These are phyloP conservation scores for Lophura nycthemera DNA, from an alignment of 2,113 vertebrate species.

Conservation along the genomic window DNA sequence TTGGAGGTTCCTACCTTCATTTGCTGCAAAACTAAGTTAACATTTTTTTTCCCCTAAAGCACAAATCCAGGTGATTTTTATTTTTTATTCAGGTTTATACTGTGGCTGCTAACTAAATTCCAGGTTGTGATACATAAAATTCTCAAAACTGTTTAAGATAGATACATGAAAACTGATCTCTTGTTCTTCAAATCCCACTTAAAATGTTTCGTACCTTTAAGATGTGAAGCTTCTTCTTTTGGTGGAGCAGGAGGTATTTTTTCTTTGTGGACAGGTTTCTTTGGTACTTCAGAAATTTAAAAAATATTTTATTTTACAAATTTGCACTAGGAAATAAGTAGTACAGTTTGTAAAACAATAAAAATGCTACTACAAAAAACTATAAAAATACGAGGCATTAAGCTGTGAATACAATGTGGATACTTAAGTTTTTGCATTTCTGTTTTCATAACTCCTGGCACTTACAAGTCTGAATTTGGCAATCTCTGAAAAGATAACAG, in stretches of 20 bases:
- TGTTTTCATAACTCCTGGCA: neutral
- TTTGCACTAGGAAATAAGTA: neutral
- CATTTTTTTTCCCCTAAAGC: neutral
- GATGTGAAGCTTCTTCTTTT: constrained; percentile 15
- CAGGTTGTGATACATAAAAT: neutral
- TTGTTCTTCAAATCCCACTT: neutral
- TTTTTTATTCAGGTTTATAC: neutral
- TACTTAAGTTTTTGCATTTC: neutral
- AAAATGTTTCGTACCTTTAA: constrained; percentile 34
- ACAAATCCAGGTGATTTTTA: neutral
- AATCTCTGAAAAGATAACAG: neutral
- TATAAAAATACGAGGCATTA: neutral
- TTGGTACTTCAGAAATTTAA: constrained; percentile 42
- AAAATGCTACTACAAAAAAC: neutral
- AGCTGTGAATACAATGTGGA: neutral
- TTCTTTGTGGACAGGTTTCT: constrained; percentile 12
- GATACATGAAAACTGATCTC: neutral
- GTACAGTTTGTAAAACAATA: neutral
- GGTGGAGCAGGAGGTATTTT: constrained; percentile 5
- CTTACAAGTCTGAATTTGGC: neutral
- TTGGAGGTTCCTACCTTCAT: neutral
- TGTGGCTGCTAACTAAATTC: neutral
- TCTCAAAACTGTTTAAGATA: neutral
- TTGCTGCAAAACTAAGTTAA: neutral
- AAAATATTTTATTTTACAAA: constrained; percentile 57